Conservation (phyloP, 2,113 vertebrate genomes). For the Ictalurus punctatus region DNA sequence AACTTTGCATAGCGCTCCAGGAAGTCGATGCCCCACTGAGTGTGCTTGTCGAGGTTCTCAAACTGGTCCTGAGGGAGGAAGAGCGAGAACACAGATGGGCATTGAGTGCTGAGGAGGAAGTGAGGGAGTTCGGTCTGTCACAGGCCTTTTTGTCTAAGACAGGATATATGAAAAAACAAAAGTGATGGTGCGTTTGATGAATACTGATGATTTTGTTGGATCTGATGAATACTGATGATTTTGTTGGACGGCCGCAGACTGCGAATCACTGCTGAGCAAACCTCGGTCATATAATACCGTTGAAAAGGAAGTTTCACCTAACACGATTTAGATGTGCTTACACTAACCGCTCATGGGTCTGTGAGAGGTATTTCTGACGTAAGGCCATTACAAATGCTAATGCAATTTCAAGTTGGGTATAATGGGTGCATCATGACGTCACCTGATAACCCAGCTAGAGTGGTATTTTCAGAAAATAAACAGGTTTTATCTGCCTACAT, state of each 20-base stretch:
- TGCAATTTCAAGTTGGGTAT: not conserved
- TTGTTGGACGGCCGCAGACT: not conserved
- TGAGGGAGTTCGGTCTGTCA: not conserved
- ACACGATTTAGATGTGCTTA: not conserved
- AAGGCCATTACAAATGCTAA: not conserved
- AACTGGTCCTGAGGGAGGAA: constrained; percentile 90
- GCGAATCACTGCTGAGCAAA: constrained; percentile 20
- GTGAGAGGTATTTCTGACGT: not conserved
- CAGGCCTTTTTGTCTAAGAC: constrained; percentile 29
- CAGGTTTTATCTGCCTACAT: not conserved
- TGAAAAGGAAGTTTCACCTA: not conserved
- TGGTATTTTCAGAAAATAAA: constrained; percentile 14
- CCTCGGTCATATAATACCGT: not conserved
- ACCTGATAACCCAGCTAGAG: not conserved
- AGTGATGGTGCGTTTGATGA: constrained; percentile 22
- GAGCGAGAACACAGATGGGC: constrained; percentile 46
- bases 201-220: not conserved
- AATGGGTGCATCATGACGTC: not conserved
- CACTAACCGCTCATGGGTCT: not conserved
- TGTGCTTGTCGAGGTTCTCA: constrained; percentile 97
- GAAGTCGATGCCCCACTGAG: constrained; percentile 98
- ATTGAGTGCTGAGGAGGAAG: constrained; percentile 19
- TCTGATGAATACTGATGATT: constrained; percentile 26
- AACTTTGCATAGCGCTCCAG: constrained; percentile 97
- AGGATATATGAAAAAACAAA: constrained; percentile 44